Evolutionary conservation across 2,113 vertebrate genomes (phyloP).

Genomic region (Axis porcinus): DNA sequence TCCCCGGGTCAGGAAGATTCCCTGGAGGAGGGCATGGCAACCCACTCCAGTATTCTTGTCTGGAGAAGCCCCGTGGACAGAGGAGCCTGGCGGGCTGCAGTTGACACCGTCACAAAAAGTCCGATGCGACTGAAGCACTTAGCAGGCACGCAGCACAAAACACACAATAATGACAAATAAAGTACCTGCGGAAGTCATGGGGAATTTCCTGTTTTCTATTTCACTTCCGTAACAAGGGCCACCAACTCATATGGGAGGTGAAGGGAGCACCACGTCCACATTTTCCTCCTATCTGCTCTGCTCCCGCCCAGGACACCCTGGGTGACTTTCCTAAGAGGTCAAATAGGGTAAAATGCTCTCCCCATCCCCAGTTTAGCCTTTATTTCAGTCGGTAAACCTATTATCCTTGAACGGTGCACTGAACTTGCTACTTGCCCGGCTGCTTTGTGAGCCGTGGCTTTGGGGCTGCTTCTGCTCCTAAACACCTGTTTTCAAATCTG

Average conservation of each 20-base stretch:
- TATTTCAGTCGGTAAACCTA: slow-evolving; percentile 37
- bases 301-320: neutral
- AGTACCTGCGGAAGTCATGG: neutral
- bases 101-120: neutral
- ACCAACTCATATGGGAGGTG: neutral
- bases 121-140: neutral
- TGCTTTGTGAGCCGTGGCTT: slow-evolving; percentile 45
- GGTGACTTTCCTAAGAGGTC: slow-evolving; percentile 58
- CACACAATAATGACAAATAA: neutral
- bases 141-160: neutral
- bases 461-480: slow-evolving; percentile 26
- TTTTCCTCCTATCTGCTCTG: neutral
- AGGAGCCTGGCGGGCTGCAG: neutral
- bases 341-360: slow-evolving; percentile 29
- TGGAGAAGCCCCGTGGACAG: neutral
- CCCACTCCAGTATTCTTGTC: neutral
- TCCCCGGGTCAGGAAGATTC: neutral
- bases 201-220: neutral
- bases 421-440: slow-evolving; percentile 2
- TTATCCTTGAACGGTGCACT: slow-evolving; percentile 53
- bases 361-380: neutral
- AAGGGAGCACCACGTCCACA: neutral
- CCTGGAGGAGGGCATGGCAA: neutral
- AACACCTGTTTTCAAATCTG: slow-evolving; percentile 54
- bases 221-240: neutral